These are phyloP conservation scores for Larimichthys crocea DNA, from an alignment of 2,113 vertebrate species.

Conservation along the genomic window DNA sequence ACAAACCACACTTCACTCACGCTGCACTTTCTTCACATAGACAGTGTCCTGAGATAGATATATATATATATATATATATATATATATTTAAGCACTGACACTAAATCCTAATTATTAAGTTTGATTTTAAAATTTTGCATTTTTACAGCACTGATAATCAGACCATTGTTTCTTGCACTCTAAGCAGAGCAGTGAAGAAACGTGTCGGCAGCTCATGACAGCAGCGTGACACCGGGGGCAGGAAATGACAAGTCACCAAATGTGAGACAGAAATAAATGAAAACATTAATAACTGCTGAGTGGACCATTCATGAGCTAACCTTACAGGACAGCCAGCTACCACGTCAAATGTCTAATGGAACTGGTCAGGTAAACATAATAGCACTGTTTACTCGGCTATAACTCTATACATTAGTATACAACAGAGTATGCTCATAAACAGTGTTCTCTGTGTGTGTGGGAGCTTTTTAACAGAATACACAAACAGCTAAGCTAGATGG, in stretches of 20 bases:
- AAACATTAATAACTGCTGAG: not conserved
- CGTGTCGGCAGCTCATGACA: not conserved
- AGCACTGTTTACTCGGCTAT: not conserved
- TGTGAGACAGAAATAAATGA: not conserved
- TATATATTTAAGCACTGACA: not conserved
- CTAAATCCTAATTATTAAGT: not conserved
- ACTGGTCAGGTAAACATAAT: not conserved
- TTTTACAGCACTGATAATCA: not conserved
- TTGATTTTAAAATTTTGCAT: too few relatives aligned
- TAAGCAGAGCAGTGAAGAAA: not conserved
- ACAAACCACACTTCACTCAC: too few relatives aligned
- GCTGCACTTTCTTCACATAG: too few relatives aligned
- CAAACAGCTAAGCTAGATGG: not conserved
- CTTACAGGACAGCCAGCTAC: not conserved
- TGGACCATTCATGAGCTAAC: not conserved
- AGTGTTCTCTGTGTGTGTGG: not conserved
- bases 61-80: too few relatives aligned
- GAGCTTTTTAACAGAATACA: not conserved
- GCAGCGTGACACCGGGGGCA: too few relatives aligned
- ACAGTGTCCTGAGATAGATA: too few relatives aligned
- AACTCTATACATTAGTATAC: not conserved
- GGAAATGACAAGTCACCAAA: not conserved
- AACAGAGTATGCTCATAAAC: not conserved
- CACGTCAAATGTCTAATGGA: not conserved
- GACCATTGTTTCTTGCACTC: too few relatives aligned